phyloP scores from a whole-genome alignment of 2,797 vertebrate genomes.

The Tauraco hartlaubi region DNA sequence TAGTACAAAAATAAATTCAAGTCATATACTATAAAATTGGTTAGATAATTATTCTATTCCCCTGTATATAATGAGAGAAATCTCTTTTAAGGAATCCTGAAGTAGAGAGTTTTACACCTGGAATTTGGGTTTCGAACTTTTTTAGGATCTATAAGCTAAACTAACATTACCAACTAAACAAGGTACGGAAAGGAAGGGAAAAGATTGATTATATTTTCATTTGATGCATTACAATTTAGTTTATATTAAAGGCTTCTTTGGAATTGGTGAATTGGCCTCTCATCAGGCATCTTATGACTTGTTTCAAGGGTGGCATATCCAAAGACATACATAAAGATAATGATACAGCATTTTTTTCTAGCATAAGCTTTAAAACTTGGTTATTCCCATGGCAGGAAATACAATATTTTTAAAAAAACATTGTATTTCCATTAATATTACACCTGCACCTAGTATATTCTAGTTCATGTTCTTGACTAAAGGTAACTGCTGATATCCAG shows the following conservation, averaged over 20 bases:
- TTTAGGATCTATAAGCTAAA: background rate
- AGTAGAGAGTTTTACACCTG: background rate
- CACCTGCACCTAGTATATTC: background rate
- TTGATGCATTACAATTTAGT: background rate
- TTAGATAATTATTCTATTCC: background rate
- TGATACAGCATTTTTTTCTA: background rate
- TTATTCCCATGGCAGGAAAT: background rate
- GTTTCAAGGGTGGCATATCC: background rate
- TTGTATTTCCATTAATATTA: background rate
- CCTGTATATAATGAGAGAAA: background rate
- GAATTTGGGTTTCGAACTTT: background rate
- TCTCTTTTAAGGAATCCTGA: background rate
- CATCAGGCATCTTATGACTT: background rate
- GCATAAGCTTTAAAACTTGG: background rate
- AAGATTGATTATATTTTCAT: background rate
- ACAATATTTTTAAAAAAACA: background rate
- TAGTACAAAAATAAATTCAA: background rate
- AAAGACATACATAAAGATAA: background rate
- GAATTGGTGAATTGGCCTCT: background rate
- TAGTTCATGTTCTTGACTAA: background rate
- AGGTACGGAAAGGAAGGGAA: background rate
- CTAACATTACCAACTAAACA: background rate
- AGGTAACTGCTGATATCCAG: background rate
- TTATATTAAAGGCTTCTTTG: background rate
- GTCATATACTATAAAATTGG: background rate